A percentile compares a stretch with the other conserved stretches of the same genome.
Conservation (phyloP, 1,140 invertebrate genomes). For the Papilio glaucus region DNA sequence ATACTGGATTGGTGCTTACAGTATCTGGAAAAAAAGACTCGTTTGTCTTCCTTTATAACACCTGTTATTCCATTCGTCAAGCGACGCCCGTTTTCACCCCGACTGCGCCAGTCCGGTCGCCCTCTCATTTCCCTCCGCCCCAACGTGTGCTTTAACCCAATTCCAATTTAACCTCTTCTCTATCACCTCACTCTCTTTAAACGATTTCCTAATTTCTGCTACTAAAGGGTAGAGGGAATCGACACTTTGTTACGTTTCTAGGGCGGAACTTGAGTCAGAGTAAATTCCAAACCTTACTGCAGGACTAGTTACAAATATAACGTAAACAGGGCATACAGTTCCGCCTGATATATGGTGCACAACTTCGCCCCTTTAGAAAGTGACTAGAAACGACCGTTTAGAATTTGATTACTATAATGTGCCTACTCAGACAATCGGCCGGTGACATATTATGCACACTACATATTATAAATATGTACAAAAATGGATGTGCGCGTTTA, state of each 20-base stretch:
- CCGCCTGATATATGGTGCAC: slow-evolving; percentile 10
- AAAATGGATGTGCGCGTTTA: no score
- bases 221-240: neutral
- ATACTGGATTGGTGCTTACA: neutral
- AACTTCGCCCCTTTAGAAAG: no score
- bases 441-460: no score
- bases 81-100: slow-evolving; percentile 14
- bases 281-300: neutral
- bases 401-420: no score
- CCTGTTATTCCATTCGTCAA: slow-evolving; percentile 39
- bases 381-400: no score
- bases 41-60: slow-evolving; percentile 20
- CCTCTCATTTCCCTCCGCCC: neutral
- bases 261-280: slow-evolving; percentile 10
- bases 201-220: neutral
- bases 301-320: neutral
- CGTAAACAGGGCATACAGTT: neutral
- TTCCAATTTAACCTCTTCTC: neutral
- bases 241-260: neutral
- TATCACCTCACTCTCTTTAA: neutral
- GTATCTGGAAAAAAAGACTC: slow-evolving; percentile 23
- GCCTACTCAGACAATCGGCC: no score
- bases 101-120: slow-evolving; percentile 31
- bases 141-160: slow-evolving; percentile 17
- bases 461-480: no score